phyloP scores from a whole-genome alignment of 1,140 invertebrate species.

The Brachionus sp. region DNA sequence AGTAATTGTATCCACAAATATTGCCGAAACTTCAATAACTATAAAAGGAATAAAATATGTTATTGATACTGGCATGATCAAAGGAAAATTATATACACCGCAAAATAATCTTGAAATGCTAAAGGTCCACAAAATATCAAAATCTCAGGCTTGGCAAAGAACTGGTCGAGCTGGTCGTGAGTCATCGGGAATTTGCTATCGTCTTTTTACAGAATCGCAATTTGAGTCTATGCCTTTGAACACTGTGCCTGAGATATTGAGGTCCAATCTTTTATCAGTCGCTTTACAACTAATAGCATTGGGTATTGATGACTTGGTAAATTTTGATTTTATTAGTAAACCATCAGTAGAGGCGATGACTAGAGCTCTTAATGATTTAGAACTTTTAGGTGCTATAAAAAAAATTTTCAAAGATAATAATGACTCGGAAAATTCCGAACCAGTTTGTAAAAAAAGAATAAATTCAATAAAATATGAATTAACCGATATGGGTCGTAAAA shows the following conservation, averaged over 20 bases:
- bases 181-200: constrained; percentile 75
- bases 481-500: constrained; percentile 23
- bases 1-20: constrained; percentile 46
- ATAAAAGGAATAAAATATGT: constrained; percentile 88
- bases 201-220: constrained; percentile 71
- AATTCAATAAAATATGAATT: constrained; percentile 10
- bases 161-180: constrained; percentile 84
- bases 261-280: constrained; percentile 70
- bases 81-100: constrained; percentile 74
- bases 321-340: constrained; percentile 86
- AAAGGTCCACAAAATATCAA: constrained; percentile 76
- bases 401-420: constrained; percentile 56
- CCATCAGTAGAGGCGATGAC: constrained; percentile 66
- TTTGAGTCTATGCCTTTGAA: constrained; percentile 70
- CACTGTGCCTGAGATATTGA: constrained; percentile 79
- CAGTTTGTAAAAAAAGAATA: not conserved
- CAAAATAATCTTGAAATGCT: constrained; percentile 77
- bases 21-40: constrained; percentile 66
- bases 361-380: constrained; percentile 66
- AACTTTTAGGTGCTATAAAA: constrained; percentile 72
- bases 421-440: not conserved
- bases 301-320: constrained; percentile 71
- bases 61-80: constrained; percentile 89
- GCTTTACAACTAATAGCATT: constrained; percentile 78
- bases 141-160: constrained; percentile 86